Conservation (phyloP, 2,113 vertebrate genomes). For the Empidonax traillii region DNA sequence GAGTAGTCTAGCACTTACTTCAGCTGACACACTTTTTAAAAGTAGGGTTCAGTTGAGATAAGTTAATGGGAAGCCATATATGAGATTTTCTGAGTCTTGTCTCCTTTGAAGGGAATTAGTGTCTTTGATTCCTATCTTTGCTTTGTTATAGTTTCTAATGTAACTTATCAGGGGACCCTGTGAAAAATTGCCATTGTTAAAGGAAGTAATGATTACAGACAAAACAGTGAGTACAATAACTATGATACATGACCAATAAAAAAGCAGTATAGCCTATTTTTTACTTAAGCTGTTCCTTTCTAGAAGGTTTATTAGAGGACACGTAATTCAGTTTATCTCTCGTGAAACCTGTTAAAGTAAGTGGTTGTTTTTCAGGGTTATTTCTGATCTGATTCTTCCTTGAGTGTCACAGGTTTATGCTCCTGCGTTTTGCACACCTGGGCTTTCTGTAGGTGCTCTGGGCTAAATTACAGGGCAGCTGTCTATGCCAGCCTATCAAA, state of each 20-base stretch:
- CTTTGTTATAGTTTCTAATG: not conserved
- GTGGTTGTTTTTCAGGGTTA: not conserved
- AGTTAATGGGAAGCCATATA: not conserved
- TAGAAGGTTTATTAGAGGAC: not conserved
- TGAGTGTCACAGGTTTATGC: not conserved
- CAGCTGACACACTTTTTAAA: not conserved
- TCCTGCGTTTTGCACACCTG: not conserved
- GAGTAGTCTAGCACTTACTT: not conserved
- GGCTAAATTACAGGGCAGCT: not conserved
- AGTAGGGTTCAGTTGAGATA: not conserved
- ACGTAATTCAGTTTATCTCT: not conserved
- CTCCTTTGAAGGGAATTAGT: not conserved
- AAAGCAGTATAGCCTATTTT: not conserved
- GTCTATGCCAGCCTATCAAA: not conserved
- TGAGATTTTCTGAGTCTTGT: not conserved
- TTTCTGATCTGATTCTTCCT: not conserved
- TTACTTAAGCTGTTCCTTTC: not conserved
- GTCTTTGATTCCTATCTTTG: not conserved
- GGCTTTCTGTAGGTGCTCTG: not conserved
- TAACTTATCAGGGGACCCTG: rapidly evolving
- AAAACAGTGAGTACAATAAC: not conserved
- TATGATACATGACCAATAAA: not conserved
- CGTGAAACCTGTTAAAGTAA: not conserved
- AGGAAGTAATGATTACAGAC: not conserved
- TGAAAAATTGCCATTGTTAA: not conserved